Base-by-base conservation (phyloP, 2,797 vertebrate species). In the Sebastolobus alascanus region DNA sequence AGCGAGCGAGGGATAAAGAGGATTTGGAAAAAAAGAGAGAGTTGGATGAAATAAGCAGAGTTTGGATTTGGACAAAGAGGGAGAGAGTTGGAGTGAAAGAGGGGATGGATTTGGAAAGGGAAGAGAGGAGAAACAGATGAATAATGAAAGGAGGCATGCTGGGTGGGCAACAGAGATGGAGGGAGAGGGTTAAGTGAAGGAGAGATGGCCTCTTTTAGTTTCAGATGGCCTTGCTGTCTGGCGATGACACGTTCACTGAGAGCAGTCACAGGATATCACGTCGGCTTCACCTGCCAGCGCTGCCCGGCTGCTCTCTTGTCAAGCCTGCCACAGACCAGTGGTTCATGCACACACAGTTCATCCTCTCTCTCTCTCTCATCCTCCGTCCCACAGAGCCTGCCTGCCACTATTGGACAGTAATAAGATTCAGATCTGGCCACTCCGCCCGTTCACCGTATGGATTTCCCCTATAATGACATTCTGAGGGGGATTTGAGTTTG, bases 391-490 rank as follows among this genome's bases (percentile, higher is more conserved):
- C 75, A 82, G 87, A 92, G 83, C 38, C 55, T 2, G 50, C 58
- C 80, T 90, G 89, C 82, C 89, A 88, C 88, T 78, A 67, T 77
- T 70, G 74, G 92, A 93, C 91, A 85, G 90, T 93, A 95, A 94
- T 93, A 89, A 77, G 84, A 94, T 95, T 92, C 91, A 88, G 89
- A 92, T 93, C 87, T 75, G 76, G 84, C 87, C 75, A 68, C 83
- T 76, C 83, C 9, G 58, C 75, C 68, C 31, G 68, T 80, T 82
- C 75, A 75, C 80, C 22, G 60, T 87, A 92, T 92, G 89, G 91
- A 95, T 94, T 94, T 94, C 79, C 46, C 87, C 83, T 79, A 80
- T 92, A 94, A 94, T 92, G 89, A 90, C 90, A 92, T 93, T 94
- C 89, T 87, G 88, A 90, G 75, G 85, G 75, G 91, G 80, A 95